These are phyloP conservation scores for Drosophila emarginata DNA, from an alignment of 2,888 invertebrate species.

Conservation along the genomic window DNA sequence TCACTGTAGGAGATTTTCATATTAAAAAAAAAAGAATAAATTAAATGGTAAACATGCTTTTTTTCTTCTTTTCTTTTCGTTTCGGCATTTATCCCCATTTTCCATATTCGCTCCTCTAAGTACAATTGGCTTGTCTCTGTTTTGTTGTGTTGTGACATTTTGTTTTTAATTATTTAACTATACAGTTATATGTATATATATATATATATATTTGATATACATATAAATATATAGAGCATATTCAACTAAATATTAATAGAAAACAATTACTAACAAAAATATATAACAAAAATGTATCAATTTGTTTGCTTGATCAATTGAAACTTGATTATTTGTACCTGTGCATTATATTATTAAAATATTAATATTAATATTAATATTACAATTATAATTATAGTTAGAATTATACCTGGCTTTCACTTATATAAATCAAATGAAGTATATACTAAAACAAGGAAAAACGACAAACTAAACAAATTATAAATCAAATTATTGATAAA, in stretches of 20 bases:
- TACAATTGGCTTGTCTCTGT: slow-evolving; percentile 69
- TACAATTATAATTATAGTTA: slow-evolving; percentile 37
- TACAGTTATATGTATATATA: slow-evolving; percentile 10
- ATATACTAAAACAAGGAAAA: slow-evolving; percentile 26
- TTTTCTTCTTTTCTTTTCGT: background rate
- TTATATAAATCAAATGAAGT: slow-evolving; percentile 61
- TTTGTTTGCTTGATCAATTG: slow-evolving; percentile 42
- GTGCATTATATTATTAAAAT: slow-evolving; percentile 52
- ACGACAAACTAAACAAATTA: background rate
- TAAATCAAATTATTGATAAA: slow-evolving; percentile 7
- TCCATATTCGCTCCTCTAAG: slow-evolving; percentile 43
- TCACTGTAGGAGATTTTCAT: background rate
- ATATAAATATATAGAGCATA: slow-evolving; percentile 22
- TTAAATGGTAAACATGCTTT: slow-evolving; percentile 12
- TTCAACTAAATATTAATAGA: slow-evolving; percentile 74
- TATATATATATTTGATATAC: slow-evolving; percentile 15
- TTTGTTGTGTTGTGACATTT: slow-evolving; percentile 16
- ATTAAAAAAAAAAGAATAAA: slow-evolving; percentile 25
- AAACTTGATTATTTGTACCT: slow-evolving; percentile 67
- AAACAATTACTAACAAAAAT: slow-evolving; percentile 79
- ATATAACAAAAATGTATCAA: slow-evolving; percentile 72
- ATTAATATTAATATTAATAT: slow-evolving; percentile 56
- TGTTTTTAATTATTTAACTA: slow-evolving; percentile 30
- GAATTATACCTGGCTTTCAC: slow-evolving; percentile 61
- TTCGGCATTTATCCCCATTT: background rate